A percentile compares a stretch with the other conserved stretches of the same genome.
These are phyloP conservation scores for Mus pahari DNA, from an alignment of 2,113 vertebrate genomes.

Conservation along the genomic window DNA sequence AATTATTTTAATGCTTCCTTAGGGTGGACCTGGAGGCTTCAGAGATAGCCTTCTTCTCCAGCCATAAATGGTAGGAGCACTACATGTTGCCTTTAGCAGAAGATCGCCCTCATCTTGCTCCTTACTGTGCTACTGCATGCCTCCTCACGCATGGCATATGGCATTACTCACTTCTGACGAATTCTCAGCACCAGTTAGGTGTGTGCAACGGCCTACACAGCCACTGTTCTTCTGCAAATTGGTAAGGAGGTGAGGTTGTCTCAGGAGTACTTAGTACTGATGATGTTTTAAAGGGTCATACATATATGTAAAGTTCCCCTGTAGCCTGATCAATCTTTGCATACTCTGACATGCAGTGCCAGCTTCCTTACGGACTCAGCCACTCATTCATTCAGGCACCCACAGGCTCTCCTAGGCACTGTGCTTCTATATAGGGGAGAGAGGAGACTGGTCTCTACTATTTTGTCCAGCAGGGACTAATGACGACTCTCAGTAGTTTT, in stretches of 20 bases:
- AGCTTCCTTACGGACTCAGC: background rate
- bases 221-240: accelerated
- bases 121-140: accelerated
- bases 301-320: background rate
- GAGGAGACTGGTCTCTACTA: background rate
- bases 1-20: background rate
- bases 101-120: background rate
- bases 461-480: background rate
- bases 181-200: accelerated
- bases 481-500: background rate
- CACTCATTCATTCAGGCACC: background rate
- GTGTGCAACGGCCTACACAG: background rate
- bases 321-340: background rate
- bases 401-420: background rate
- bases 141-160: background rate
- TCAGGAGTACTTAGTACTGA: background rate
- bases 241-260: background rate
- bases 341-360: too few relatives aligned
- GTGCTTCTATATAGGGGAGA: background rate
- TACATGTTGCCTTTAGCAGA: background rate
- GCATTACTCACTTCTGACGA: background rate
- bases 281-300: background rate
- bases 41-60: background rate
- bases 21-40: background rate
- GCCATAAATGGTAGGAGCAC: background rate